A percentile compares a stretch with the other conserved stretches of the same genome.
Evolutionary conservation across 1,140 invertebrate genomes (phyloP).

Genomic region (Lordiphosa mommai): DNA sequence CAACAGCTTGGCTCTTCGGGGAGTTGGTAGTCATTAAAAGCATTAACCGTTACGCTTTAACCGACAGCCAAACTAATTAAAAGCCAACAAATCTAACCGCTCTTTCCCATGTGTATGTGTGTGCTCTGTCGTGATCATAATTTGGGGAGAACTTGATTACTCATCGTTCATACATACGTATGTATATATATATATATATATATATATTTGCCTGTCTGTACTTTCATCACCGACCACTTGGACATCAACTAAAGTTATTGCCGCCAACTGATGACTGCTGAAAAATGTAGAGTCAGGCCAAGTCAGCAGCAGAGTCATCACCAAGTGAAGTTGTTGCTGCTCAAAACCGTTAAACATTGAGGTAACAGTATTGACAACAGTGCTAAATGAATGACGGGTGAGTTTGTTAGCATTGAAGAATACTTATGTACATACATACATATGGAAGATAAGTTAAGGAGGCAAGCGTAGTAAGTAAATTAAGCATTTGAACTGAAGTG

Average conservation of each 20-base stretch:
- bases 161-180: conserved; percentile 8
- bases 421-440: no score
- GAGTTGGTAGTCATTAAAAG: conserved; percentile 50
- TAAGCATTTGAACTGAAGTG: no score
- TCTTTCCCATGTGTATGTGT: not conserved
- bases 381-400: conserved; percentile 35
- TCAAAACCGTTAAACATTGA: conserved; percentile 40
- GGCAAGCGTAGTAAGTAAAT: no score
- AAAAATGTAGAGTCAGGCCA: conserved; percentile 54
- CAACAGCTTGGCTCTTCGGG: not conserved
- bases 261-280: conserved; percentile 7
- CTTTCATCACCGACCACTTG: conserved; percentile 7
- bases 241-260: conserved; percentile 11
- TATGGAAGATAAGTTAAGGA: no score
- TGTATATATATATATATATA: not conserved
- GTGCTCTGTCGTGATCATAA: conserved; percentile 28
- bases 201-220: not conserved
- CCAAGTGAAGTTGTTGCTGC: not conserved
- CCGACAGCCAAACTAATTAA: conserved; percentile 61
- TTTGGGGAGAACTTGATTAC: conserved; percentile 40
- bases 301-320: no score
- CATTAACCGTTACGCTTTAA: conserved; percentile 54
- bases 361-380: conserved; percentile 54
- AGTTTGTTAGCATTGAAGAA: conserved; percentile 6
- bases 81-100: conserved; percentile 56